Percentiles rank a stretch among this genome's conserved stretches.
phyloP scores from a whole-genome alignment of 2,113 vertebrate species.

The Ahaetulla prasina region DNA sequence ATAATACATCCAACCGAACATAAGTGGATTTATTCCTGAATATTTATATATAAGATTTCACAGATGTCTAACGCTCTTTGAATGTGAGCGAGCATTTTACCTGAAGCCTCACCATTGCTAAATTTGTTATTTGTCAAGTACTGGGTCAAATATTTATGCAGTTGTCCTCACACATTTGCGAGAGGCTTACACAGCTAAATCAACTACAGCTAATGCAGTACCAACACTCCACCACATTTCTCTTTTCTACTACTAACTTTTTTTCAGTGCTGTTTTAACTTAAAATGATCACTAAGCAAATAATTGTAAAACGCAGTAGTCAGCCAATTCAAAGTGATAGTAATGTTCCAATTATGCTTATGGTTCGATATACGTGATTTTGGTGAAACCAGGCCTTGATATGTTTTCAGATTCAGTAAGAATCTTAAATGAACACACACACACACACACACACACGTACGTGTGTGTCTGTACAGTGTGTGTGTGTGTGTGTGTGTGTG shows the following conservation, averaged over 20 bases:
- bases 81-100: background rate
- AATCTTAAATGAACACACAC: background rate
- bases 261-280: too few species aligned
- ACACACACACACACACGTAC: rapidly evolving
- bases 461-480: background rate
- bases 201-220: background rate
- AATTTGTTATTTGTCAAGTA: background rate
- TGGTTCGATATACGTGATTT: background rate
- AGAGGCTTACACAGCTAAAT: background rate
- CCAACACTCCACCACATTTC: background rate
- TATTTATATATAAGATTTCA: background rate
- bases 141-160: background rate
- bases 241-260: background rate
- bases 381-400: background rate
- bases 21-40: background rate
- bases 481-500: too few species aligned
- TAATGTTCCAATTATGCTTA: background rate
- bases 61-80: background rate
- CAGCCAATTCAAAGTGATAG: background rate
- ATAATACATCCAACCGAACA: background rate
- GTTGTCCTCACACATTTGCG: background rate
- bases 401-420: background rate
- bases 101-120: background rate
- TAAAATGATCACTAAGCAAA: too few species aligned
- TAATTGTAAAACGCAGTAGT: background rate